Evolutionary conservation across 2,113 vertebrate species (phyloP), one percentile per base, ranked within the genome.

Genomic region (Loxodonta africana): DNA sequence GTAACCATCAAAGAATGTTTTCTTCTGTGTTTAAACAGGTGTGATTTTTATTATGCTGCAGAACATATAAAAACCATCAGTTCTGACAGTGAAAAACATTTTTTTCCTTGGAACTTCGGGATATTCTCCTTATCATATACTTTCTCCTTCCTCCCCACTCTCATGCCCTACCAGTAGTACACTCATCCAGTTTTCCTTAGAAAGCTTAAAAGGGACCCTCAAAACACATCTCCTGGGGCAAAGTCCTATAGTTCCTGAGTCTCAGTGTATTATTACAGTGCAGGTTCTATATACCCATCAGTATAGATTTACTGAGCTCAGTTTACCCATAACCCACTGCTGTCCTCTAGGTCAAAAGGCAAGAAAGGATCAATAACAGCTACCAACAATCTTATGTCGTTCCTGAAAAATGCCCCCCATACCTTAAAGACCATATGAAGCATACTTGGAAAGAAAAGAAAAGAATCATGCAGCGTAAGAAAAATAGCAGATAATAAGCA

Each of bases 391-490:
- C 7, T 76, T 63, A 86, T 25, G 14, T 37, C 86, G 44, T 53
- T 96, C 69, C 63, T 88, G 17, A 92, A 95, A 88, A 84, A 82
- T 76, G 11, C 11, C 18, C 18, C 21, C 8, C 60, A 62, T 23
- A 80, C 10, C n/a, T 93, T 71, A 7, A 93, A 71, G 67, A 93
- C 44, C n/a, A 78, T 37, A 88, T 20, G 41, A 82, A 94, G 71
- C 20, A 18, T n/a, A 51, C 83, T 86, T 78, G 69, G 80, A 89
- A 88, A 69, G 57, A 83, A 89, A 88, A 69, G 57, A 76, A 69
- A 87, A 78, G 63, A 80, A 95, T 37, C 37, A 81, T 81, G 12
- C 10, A 95, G 18, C 5, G 78, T 94, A 94, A 73, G 76, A 89
- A 88, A 91, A 73, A 21, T 62, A 65, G 18, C 60, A 60, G 33